Base-by-base conservation (phyloP, 2,797 vertebrate species). In the Argya squamiceps region DNA sequence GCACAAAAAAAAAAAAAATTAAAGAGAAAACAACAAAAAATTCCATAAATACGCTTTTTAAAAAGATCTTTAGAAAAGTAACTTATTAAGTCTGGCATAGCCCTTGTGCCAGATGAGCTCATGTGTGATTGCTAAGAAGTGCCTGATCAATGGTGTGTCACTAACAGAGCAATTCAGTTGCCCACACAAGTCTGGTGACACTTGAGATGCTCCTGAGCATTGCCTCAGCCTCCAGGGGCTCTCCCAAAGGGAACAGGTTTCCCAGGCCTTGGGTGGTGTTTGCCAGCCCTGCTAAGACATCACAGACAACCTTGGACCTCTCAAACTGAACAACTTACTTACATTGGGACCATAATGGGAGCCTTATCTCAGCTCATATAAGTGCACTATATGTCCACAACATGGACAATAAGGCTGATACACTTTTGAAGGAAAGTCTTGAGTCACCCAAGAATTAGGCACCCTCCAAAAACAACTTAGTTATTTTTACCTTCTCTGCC, bases 331-430 rank as follows among this genome's bases (percentile, higher is more conserved):
- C 49, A 75, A 9, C 59, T 11, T 69, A 60, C 68, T 56, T 39
- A 17, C 0, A 2, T 30, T 2, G 3, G 21, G n/a, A 9, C 11
- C 17, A 2, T 29, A 58, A 37, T 1, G 4, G 26, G 29, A 92
- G 13, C 64, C n/a, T 58, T 27, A 63, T 19, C 47, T 83, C 24
- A 69, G 55, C 63, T 69, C 36, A 17, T 8, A 0, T 2, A 62
- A 76, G 19, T 4, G 4, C 11, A 22, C 23, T 73, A 0, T 6
- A 0, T 29, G 9, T 41, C 13, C 55, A 30, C 71, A 58, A 10
- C 13, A 24, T 0, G 17, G 62, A 39, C 24, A 55, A 53, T 9
- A 62, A 80, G 36, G 55, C 46, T 85, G 52, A 80, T 44, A 29
- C 30, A 29, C 7, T 46, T 62, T 49, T 55, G 18, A 52, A 74